Conservation (phyloP, 2,888 invertebrate genomes). For the Drosophila anomalipes region DNA sequence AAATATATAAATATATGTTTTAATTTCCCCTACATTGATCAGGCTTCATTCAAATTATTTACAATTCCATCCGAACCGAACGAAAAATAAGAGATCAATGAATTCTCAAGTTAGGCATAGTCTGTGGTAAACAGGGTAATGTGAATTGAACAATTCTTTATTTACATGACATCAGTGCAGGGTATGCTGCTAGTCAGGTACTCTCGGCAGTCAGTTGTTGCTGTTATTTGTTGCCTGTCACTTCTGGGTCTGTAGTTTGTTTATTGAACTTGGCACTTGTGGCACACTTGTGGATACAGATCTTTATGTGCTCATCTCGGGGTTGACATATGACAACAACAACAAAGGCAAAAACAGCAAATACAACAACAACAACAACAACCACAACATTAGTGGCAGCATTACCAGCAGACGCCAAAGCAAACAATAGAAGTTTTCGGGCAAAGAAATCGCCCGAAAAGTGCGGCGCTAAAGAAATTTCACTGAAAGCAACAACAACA, state of each 20-base stretch:
- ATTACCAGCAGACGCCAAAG: slow-evolving; percentile 17
- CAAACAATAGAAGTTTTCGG: slow-evolving; percentile 61
- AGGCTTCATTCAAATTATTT: not conserved
- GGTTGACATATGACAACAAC: slow-evolving; percentile 35
- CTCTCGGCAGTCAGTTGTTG: not conserved
- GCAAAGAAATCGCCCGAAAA: slow-evolving; percentile 53
- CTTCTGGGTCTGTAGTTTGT: slow-evolving; percentile 42
- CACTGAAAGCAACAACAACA: slow-evolving; percentile 54
- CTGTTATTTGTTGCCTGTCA: slow-evolving; percentile 18
- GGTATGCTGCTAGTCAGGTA: slow-evolving; percentile 1
- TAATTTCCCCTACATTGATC: not conserved
- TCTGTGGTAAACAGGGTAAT: not conserved
- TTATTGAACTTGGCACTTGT: slow-evolving; percentile 67
- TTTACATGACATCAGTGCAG: not conserved
- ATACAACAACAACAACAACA: not conserved
- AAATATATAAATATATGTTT: not conserved
- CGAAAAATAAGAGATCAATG: not conserved
- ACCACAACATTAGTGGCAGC: slow-evolving; percentile 15
- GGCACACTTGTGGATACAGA: slow-evolving; percentile 60
- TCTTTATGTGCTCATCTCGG: slow-evolving; percentile 28
- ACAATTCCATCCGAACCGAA: not conserved
- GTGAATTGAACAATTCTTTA: not conserved
- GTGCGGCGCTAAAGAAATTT: slow-evolving; percentile 55
- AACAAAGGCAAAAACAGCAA: slow-evolving; percentile 4
- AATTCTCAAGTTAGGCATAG: not conserved